Percentiles rank a stretch among this genome's conserved stretches.
phyloP scores from a whole-genome alignment of 2,888 invertebrate genomes.

The Allacma fusca region DNA sequence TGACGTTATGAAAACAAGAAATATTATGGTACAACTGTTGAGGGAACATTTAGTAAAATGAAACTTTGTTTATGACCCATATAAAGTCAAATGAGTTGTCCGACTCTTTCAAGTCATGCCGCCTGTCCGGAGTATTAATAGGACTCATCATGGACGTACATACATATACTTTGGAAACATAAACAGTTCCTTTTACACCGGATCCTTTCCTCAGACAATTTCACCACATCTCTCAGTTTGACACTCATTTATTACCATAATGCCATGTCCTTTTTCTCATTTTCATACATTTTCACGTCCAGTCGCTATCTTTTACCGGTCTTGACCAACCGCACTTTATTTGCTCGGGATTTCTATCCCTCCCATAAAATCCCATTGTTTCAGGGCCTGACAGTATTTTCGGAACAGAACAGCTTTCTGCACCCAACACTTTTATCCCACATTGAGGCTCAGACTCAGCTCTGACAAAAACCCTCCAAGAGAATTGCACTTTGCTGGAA shows the following conservation, averaged over 20 bases:
- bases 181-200: background rate
- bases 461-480: too few species aligned
- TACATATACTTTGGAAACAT: background rate
- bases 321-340: conserved; percentile 25
- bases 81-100: conserved; percentile 29
- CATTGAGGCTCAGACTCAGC: too few species aligned
- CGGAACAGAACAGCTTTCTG: too few species aligned
- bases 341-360: background rate
- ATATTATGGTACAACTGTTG: conserved; percentile 25
- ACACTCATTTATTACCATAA: conserved; percentile 9
- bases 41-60: conserved; percentile 35
- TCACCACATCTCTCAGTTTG: conserved; percentile 18
- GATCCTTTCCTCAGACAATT: background rate
- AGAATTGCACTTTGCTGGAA: too few species aligned
- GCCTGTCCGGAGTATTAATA: conserved; percentile 11
- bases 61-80: conserved; percentile 39
- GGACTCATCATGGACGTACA: background rate
- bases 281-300: conserved; percentile 19
- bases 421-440: too few species aligned
- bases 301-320: background rate
- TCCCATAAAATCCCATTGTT: too few species aligned
- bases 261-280: background rate
- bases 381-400: too few species aligned
- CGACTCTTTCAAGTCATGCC: conserved; percentile 29
- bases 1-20: conserved; percentile 27